Evolutionary conservation across 2,888 invertebrate species (phyloP), one percentile per base, ranked within the genome.

Genomic region (Helobdella robusta): DNA sequence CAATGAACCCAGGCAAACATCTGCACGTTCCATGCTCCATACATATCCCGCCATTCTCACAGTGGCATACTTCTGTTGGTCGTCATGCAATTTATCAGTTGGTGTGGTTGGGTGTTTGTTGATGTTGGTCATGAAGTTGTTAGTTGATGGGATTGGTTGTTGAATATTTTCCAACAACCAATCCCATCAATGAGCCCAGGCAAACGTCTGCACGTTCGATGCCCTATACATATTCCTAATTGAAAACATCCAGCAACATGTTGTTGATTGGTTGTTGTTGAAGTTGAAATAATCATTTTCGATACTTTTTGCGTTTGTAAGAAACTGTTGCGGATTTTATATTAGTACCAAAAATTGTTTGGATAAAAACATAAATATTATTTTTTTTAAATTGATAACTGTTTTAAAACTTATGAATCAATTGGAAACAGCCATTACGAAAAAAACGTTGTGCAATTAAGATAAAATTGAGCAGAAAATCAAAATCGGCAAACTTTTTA

Each of bases 11-110:
- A 18, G 68, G 66, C 6, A 66, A 54, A 58, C 74, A 74, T 11
- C 69, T 68, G 65, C 73, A 73, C 6, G 36, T 59, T 40, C 70
- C 66, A 18, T 72, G 72, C 0, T 68, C 68, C 36, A 72, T 54
- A 52, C 73, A 73, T 23, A 59, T 65, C 2, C 73, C 73, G 1
- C 72, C 72, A 65, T 73, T 70, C 20, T 66, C 67, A 67, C 73
- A 73, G 5, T 61, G 61, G 30, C 61, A 61, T 15, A 25, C 35
- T 54, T 1, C 67, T 68, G 23, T 28, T 71, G 6, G 72, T 73
- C 20, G 70, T 65, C 62, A 70, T 71, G n/a, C n/a, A 50, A 8
- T 6, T 20, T 8, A 50, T 6, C 23, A 20, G 6, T 50, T 50
- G 23, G 23, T 50, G 50, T 11, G 6, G 6, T 50, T 6, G 6